Evolutionary conservation across 2,797 vertebrate genomes (phyloP).

Genomic region (Cottoperca gobio): DNA sequence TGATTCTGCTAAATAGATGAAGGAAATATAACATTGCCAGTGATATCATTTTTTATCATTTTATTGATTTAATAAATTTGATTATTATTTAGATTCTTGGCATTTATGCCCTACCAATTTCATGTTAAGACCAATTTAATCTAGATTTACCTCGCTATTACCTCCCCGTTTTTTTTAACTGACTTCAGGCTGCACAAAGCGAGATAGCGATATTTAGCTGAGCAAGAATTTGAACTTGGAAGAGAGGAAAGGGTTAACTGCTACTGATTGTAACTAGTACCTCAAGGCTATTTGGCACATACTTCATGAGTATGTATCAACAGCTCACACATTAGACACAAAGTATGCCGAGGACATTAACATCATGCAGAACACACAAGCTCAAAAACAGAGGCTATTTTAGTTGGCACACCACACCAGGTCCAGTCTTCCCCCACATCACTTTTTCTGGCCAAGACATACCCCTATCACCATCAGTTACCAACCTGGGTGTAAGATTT

Average conservation of each 20-base stretch:
- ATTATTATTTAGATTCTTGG: neutral
- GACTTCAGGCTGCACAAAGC: slow-evolving; percentile 8
- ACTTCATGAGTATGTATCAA: slow-evolving; percentile 9
- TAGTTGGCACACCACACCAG: too few relatives aligned
- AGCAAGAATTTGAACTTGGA: neutral
- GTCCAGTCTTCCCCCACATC: too few relatives aligned
- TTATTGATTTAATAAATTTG: neutral
- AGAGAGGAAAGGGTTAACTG: neutral
- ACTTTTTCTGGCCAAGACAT: too few relatives aligned
- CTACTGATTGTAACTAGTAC: neutral
- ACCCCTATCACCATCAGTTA: too few relatives aligned
- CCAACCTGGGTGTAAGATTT: too few relatives aligned
- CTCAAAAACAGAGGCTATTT: too few relatives aligned
- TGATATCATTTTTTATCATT: neutral
- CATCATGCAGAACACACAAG: slow-evolving; percentile 15
- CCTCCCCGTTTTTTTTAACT: neutral
- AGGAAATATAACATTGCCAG: neutral
- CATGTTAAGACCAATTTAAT: neutral
- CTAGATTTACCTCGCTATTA: neutral
- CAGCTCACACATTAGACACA: slow-evolving; percentile 16
- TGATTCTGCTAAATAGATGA: neutral
- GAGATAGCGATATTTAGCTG: neutral
- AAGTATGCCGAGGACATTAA: slow-evolving; percentile 17
- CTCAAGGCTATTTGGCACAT: slow-evolving; percentile 3
- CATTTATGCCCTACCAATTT: neutral